Conservation (phyloP, 1,140 invertebrate genomes). For the Halesus radiatus region DNA sequence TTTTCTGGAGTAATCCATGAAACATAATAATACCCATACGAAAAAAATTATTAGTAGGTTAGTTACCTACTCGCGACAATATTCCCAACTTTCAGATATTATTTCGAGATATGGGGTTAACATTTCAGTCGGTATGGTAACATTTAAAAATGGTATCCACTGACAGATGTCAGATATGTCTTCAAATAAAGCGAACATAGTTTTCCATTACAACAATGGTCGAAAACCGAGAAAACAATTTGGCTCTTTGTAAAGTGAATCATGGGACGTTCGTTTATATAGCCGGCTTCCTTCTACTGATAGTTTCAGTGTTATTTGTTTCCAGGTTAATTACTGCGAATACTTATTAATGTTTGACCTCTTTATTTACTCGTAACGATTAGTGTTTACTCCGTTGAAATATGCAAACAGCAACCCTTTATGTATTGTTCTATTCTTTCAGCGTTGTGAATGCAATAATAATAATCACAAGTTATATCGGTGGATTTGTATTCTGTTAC, state of each 20-base stretch:
- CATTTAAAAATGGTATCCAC: conserved; percentile 19
- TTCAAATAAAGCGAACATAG: conserved; percentile 38
- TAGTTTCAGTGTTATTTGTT: conserved; percentile 31
- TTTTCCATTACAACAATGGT: conserved; percentile 48
- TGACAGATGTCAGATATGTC: conserved; percentile 51
- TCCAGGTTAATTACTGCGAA: conserved; percentile 43
- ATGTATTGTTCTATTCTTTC: conserved; percentile 35
- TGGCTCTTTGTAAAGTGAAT: neutral
- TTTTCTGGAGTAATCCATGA: neutral
- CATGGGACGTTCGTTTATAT: conserved; percentile 15
- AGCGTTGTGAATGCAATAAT: conserved; percentile 46
- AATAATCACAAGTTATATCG: conserved; percentile 47
- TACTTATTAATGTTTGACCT: conserved; percentile 31
- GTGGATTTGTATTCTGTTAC: conserved; percentile 51
- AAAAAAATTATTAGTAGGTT: too few relatives aligned
- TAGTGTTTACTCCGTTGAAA: conserved; percentile 5
- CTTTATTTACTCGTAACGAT: conserved; percentile 26
- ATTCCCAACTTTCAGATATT: too few relatives aligned
- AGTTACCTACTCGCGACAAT: too few relatives aligned
- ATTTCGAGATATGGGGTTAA: too few relatives aligned
- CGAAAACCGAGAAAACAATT: conserved; percentile 35
- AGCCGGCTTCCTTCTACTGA: conserved; percentile 11
- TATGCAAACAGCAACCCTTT: neutral
- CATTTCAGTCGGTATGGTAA: neutral
- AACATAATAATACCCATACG: neutral